Evolutionary conservation across 2,113 vertebrate genomes (phyloP).

Genomic region (Casuarius casuarius): DNA sequence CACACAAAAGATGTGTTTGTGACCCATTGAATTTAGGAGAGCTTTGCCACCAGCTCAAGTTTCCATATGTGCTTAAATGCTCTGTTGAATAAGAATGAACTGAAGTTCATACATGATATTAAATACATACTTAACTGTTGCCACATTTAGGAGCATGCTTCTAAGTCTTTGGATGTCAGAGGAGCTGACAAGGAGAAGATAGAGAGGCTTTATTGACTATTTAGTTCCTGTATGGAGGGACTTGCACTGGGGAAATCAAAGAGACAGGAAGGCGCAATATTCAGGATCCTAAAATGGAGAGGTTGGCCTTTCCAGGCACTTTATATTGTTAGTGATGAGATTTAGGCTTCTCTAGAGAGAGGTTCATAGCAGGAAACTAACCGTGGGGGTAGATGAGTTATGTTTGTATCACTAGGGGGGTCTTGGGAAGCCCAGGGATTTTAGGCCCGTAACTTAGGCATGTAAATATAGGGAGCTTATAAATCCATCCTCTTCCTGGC

Average conservation of each 20-base stretch:
- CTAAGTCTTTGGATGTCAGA: background rate
- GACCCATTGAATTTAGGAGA: background rate
- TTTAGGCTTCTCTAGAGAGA: background rate
- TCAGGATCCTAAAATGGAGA: background rate
- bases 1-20: background rate
- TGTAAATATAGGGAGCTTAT: background rate
- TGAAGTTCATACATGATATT: background rate
- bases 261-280: background rate
- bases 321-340: background rate
- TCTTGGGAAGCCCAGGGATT: background rate
- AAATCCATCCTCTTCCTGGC: background rate
- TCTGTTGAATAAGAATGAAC: background rate
- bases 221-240: background rate
- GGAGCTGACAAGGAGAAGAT: background rate
- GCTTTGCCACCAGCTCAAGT: background rate
- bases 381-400: background rate
- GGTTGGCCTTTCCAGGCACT: background rate
- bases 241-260: background rate
- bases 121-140: background rate
- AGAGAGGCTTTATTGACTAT: background rate
- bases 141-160: background rate
- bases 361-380: background rate
- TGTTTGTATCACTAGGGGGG: rapidly evolving
- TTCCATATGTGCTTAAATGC: background rate
- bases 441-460: background rate